Base-by-base conservation (phyloP, 2,113 vertebrate species). In the Paedocypris sp. region DNA sequence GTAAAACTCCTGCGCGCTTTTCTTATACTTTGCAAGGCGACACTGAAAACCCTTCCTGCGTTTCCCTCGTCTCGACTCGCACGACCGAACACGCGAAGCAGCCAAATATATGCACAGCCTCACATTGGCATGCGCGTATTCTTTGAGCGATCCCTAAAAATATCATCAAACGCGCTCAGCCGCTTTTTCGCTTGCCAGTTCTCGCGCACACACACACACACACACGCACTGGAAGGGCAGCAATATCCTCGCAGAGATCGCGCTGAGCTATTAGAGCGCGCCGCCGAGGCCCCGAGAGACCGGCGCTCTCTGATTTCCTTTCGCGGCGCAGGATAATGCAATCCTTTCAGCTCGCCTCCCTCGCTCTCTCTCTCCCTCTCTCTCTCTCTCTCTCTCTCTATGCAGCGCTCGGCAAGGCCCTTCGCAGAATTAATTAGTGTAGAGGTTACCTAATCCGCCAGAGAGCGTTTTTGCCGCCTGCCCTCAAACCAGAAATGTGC, bases 361-460 rank as follows among this genome's bases (percentile, higher is more conserved):
- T 49, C 59, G 48, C 57, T 33, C 58, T 33, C 57, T 51, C 25
- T 9, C 28, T 36, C 38, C 33, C 54, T 47, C 52, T 6, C 69
- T 32, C 45, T 13, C 8, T 36, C 32, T 28, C 49, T 28, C 56
- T 23, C 58, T 46, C 43, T 36, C 18, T 42, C 39, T 13, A 49
- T 49, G 46, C 58, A 32, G 45, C 23, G 33, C 58, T 61, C 38
- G 71, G 66, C 71, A 70, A 67, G 65, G 62, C 70, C 53, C 65
- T 72, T 67, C 42, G 25, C 70, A 60, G 66, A 75, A 73, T 73
- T 73, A 67, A 75, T 75, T 73, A 73, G 75, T 71, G 72, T 73
- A 51, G 70, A 71, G 64, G 66, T 72, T 72, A 68, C 65, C 71
- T 71, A 72, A 72, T 66, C 74, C 67, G 62, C 69, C 13, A 47